A percentile compares a stretch with the other conserved stretches of the same genome.
These are phyloP conservation scores for Drosophila burlai DNA, from an alignment of 1,140 invertebrate species.

Conservation along the genomic window DNA sequence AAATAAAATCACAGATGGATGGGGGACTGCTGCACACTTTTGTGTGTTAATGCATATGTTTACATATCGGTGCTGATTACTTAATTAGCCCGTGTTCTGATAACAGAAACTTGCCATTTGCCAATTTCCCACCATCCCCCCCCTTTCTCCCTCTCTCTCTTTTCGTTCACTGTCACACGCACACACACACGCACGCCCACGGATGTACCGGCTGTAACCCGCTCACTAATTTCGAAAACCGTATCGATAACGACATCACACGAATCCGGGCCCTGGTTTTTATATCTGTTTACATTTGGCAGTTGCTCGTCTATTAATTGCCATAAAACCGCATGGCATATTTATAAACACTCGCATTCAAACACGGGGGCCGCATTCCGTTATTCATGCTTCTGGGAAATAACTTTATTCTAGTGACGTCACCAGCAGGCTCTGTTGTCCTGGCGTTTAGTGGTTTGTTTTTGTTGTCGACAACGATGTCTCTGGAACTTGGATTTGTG, in stretches of 20 bases:
- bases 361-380: background rate
- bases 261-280: slow-evolving; percentile 15
- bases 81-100: slow-evolving; percentile 7
- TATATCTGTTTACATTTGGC: slow-evolving; percentile 20
- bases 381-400: slow-evolving; percentile 10
- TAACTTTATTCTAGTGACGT: slow-evolving; percentile 33
- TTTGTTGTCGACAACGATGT: slow-evolving; percentile 24
- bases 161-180: background rate
- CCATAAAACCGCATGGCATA: slow-evolving; percentile 6
- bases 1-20: no score
- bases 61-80: slow-evolving; percentile 4
- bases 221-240: slow-evolving; percentile 18
- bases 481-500: slow-evolving; percentile 20
- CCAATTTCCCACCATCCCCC: slow-evolving; percentile 4
- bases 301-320: background rate
- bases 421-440: slow-evolving; percentile 22
- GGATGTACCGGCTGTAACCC: slow-evolving; percentile 22
- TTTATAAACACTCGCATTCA: background rate
- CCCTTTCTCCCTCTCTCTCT: background rate
- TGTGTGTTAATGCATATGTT: slow-evolving; percentile 13
- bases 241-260: slow-evolving; percentile 14
- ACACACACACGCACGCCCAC: background rate
- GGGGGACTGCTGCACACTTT: background rate
- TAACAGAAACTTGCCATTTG: slow-evolving; percentile 23
- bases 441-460: slow-evolving; percentile 14